Evolutionary conservation across 2,888 invertebrate species (phyloP).

Genomic region (Drosophila subsilvestris): DNA sequence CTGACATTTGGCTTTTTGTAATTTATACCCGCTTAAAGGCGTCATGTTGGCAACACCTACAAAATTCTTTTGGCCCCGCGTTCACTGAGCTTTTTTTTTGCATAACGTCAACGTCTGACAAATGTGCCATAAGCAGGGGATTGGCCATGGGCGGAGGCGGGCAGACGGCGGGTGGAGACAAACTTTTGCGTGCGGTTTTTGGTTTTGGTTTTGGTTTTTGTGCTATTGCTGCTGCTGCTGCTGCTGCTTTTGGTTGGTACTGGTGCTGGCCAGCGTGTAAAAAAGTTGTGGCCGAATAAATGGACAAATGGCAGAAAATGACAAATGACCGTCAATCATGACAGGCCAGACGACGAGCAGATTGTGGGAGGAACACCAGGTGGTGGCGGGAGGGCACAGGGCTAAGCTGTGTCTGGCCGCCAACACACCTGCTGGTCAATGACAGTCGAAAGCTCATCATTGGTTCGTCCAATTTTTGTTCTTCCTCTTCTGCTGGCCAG

Average conservation of each 20-base stretch:
- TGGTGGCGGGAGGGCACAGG: slow-evolving; percentile 58
- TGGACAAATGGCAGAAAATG: slow-evolving; percentile 79
- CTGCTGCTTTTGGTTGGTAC: not conserved
- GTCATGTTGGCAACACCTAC: slow-evolving; percentile 79
- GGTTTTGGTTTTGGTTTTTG: slow-evolving; percentile 56
- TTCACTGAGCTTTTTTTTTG: slow-evolving; percentile 53
- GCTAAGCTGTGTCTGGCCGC: slow-evolving; percentile 64
- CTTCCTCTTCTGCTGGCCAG: slow-evolving; percentile 8
- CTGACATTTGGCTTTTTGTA: slow-evolving; percentile 71
- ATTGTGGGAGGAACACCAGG: slow-evolving; percentile 15
- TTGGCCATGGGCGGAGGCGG: not conserved
- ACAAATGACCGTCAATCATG: slow-evolving; percentile 84
- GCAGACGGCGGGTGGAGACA: slow-evolving; percentile 19
- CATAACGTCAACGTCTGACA: slow-evolving; percentile 80
- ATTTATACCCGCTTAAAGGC: slow-evolving; percentile 77
- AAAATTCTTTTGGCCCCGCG: slow-evolving; percentile 57
- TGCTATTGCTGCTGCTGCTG: slow-evolving; percentile 26
- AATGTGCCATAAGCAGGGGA: slow-evolving; percentile 79
- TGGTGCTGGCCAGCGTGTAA: slow-evolving; percentile 60
- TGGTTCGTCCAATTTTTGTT: slow-evolving; percentile 43
- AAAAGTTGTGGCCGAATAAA: slow-evolving; percentile 77
- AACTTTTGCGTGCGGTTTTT: slow-evolving; percentile 72
- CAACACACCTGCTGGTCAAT: slow-evolving; percentile 75
- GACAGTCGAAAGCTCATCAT: slow-evolving; percentile 73
- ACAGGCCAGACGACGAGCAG: slow-evolving; percentile 71